Evolutionary conservation across 2,797 vertebrate species (phyloP).

Genomic region (Hylomyscus alleni): DNA sequence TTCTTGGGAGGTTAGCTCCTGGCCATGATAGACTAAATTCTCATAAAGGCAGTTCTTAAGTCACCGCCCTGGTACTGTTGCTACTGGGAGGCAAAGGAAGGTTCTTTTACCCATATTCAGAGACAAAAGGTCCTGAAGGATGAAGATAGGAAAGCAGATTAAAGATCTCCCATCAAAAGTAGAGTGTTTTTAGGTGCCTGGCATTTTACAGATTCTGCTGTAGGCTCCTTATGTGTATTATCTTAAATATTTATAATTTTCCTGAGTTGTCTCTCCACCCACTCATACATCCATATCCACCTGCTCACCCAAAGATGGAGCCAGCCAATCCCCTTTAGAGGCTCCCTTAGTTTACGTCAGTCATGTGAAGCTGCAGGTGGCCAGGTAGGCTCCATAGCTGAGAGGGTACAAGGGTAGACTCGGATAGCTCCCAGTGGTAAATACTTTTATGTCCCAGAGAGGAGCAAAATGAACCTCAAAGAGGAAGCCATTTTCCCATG

Average conservation of each 20-base stretch:
- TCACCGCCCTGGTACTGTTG: background rate
- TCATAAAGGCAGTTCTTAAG: conserved; percentile 29
- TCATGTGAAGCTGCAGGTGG: background rate
- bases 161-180: background rate
- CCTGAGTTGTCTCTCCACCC: background rate
- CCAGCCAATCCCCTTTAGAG: background rate
- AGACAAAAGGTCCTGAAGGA: background rate
- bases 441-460: conserved; percentile 21
- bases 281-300: background rate
- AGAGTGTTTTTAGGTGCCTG: conserved; percentile 17
- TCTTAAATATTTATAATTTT: background rate
- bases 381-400: background rate
- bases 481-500: background rate
- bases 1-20: background rate
- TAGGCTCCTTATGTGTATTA: background rate
- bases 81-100: conserved; percentile 8
- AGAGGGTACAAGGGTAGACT: background rate
- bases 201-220: background rate
- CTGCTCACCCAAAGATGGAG: background rate
- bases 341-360: background rate
- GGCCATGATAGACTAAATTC: conserved; percentile 7
- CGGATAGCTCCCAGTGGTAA: background rate
- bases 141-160: conserved; percentile 14
- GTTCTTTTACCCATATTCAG: background rate
- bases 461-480: conserved; percentile 13